A percentile compares a stretch with the other conserved stretches of the same genome.
Evolutionary conservation across 2,888 invertebrate genomes (phyloP).

Genomic region (Trissolcus brochymenae): DNA sequence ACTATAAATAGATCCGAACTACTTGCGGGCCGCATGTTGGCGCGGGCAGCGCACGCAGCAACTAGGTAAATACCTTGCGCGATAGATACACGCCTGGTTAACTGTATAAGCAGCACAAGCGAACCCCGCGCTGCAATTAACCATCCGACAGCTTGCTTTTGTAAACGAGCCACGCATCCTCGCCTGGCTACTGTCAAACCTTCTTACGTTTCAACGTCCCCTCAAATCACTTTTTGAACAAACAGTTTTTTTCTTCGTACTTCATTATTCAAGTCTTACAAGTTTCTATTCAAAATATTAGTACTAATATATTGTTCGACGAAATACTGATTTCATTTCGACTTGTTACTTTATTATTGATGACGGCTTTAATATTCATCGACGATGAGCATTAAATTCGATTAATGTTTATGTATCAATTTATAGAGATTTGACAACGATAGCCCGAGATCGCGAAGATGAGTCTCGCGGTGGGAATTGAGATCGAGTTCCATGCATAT

Average conservation of each 20-base stretch:
- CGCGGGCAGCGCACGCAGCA: slow-evolving; percentile 59
- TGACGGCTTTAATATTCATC: slow-evolving; percentile 19
- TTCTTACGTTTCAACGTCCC: no score
- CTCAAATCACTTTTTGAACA: no score
- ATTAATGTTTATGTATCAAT: slow-evolving; percentile 49
- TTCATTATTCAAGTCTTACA: no score
- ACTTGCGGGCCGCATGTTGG: slow-evolving; percentile 64
- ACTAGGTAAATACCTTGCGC: slow-evolving; percentile 54
- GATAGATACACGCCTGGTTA: slow-evolving; percentile 63
- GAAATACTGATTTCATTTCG: no score
- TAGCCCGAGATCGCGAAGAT: slow-evolving; percentile 6
- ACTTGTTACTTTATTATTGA: slow-evolving; percentile 3
- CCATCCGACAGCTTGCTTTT: slow-evolving; percentile 68
- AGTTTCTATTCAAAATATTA: no score
- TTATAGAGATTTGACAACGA: slow-evolving; percentile 37
- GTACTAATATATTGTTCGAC: no score
- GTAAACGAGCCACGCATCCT: slow-evolving; percentile 36
- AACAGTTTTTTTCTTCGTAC: no score
- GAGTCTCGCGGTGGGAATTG: slow-evolving; percentile 16
- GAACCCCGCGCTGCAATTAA: slow-evolving; percentile 69
- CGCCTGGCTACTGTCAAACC: no score
- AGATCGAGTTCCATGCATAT: slow-evolving; percentile 29
- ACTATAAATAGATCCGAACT: slow-evolving; percentile 74
- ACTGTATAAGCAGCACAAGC: slow-evolving; percentile 66
- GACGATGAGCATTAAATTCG: slow-evolving; percentile 16